phyloP scores from a whole-genome alignment of 2,113 vertebrate genomes.

The Heliornis fulica region DNA sequence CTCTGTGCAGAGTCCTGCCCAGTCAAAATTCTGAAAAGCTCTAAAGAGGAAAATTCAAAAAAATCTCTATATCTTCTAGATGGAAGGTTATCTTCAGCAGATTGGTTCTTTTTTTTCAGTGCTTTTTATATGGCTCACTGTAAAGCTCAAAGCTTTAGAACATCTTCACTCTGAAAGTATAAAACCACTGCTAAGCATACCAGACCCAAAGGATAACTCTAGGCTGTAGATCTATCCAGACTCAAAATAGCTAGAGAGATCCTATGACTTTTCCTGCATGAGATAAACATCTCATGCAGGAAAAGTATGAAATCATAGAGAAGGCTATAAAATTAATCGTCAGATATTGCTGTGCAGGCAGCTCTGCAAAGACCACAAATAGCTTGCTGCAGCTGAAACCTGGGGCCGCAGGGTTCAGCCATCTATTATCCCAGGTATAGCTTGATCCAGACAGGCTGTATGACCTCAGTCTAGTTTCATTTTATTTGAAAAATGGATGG shows the following conservation, averaged over 20 bases:
- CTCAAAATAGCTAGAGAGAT: too few species aligned
- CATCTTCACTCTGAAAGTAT: not conserved
- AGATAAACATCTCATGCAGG: not conserved
- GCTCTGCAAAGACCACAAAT: not conserved
- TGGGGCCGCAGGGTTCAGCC: not conserved
- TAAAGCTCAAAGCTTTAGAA: not conserved
- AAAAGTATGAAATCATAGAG: not conserved
- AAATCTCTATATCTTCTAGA: not conserved
- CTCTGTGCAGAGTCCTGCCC: not conserved
- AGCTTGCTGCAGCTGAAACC: not conserved
- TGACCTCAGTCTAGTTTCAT: not conserved
- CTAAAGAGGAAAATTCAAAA: not conserved
- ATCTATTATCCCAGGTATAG: not conserved
- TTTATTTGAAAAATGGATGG: not conserved
- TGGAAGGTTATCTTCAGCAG: not conserved
- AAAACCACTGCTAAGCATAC: not conserved
- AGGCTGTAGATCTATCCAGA: not conserved
- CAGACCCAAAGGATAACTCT: not conserved
- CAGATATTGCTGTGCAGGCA: not conserved
- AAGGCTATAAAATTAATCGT: not conserved
- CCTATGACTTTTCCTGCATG: too few species aligned
- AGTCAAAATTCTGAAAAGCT: not conserved
- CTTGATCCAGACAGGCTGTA: not conserved
- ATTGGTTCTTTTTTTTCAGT: not conserved
- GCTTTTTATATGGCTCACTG: not conserved